Evolutionary conservation across 2,888 invertebrate species (phyloP), one percentile per base, ranked within the genome.

Genomic region (Colletes collaris): DNA sequence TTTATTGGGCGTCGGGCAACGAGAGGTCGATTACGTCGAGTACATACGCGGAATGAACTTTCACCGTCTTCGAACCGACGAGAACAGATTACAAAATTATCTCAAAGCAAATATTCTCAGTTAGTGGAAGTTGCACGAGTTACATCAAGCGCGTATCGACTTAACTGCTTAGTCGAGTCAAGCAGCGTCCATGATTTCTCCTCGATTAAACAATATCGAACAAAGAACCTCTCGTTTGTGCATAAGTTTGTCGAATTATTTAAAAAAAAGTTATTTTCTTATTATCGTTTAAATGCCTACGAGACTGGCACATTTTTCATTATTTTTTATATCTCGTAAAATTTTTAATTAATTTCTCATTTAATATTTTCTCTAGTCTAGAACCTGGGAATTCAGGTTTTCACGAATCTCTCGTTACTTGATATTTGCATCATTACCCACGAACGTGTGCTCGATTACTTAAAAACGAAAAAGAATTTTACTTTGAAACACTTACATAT

Each of bases 21-120:
- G 44, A 58, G 58, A 10, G 52, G 46, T 37, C 27, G 64, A 53
- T 46, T 13, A 10, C 16, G 19, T n/a, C 46, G 40, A 40, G 2
- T 27, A 44, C 63, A 46, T 56, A 72, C 50, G 59, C 65, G 46
- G 72, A 40, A 11, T 58, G 71, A 52, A 49, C 49, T 50, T 53
- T 59, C 27, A 52, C 4, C n/a, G 40, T 4, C 40, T 40, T 40
- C 40, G 40, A 40, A 6, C 40, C 40, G 40, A 6, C 6, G 40
- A 6, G 6, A 40, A 40, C 40, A 40, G 4, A 6, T 40, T 40
- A 40, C 40, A 4, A 40, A 40, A 40, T 40, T 40, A 6, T 4
- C 4, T 40, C 3, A 40, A 40, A 40, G 40, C 6, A 40, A 40
- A 6, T 40, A 40, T 6, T 40, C 40, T 6, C 40, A 40, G 6